Evolutionary conservation across 2,888 invertebrate species (phyloP), one percentile per base, ranked within the genome.

Genomic region (Charanyca ferruginea): DNA sequence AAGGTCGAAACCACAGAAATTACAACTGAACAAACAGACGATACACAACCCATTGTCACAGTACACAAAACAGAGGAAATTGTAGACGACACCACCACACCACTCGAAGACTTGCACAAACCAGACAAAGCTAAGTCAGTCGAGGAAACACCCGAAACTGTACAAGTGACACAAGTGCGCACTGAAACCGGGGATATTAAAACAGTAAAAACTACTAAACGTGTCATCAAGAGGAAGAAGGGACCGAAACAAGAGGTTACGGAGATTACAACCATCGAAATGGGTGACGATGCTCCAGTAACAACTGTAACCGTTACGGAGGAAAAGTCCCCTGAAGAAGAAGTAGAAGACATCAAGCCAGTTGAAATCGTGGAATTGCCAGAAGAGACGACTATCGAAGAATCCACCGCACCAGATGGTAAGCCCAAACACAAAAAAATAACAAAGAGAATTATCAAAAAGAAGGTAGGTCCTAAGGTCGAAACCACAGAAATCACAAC

Each of bases 401-500:
- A 89, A 75, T 77, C 85, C 1, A 63, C 66, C 22, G 66, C 79
- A 51, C 85, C 87, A 44, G 87, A 89, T 23, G 89, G 89, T 82
- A 87, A 83, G 77, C 42, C 73, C 1, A 83, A 73, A 38, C 90
- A 90, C 62, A 87, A 88, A 64, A 79, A 87, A 22, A 78, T 91
- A 6, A 90, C 87, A 28, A 93, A 90, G 72, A 89, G 89, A 1
- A 76, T 86, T 0, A 90, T 93, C 22, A 94, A 84, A 92, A 95
- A 52, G 80, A 94, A 66, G 91, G 91, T 72, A 91, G 77, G 87
- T 22, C 82, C 89, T 83, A 71, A 83, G 77, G 64, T 88, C 60
- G 68, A 83, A 84, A 85, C 81, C 3, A 88, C 79, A 41, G 38
- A 80, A 55, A 82, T 82, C 18, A 72, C 57, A 2, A 75, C 77